A percentile compares a stretch with the other conserved stretches of the same genome.
phyloP scores from a whole-genome alignment of 2,113 vertebrate genomes.

The Dromiciops gliroides region DNA sequence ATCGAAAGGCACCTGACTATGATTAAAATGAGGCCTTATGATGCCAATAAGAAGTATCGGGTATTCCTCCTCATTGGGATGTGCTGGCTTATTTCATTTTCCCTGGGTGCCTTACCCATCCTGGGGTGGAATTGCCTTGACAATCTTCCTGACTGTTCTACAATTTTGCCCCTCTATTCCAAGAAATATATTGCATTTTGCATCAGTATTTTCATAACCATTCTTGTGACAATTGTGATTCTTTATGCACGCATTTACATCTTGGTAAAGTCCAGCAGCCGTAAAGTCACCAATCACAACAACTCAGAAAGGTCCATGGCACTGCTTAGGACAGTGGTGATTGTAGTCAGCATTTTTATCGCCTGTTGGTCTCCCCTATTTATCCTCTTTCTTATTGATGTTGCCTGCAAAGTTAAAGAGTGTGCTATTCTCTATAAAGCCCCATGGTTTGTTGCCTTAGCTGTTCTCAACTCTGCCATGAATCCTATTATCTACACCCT shows the following conservation, averaged over 20 bases:
- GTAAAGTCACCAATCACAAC: slow-evolving; percentile 91
- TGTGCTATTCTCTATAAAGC: slow-evolving; percentile 89
- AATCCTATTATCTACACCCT: slow-evolving; percentile 97
- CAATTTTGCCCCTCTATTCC: slow-evolving; percentile 93
- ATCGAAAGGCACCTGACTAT: slow-evolving; percentile 98
- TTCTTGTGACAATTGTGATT: slow-evolving; percentile 91
- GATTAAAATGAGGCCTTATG: slow-evolving; percentile 98
- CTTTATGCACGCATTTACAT: slow-evolving; percentile 95
- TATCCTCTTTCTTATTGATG: slow-evolving; percentile 92
- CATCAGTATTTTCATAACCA: slow-evolving; percentile 90
- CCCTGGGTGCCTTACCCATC: slow-evolving; percentile 92
- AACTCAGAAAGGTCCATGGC: slow-evolving; percentile 94
- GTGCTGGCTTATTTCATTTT: slow-evolving; percentile 93
- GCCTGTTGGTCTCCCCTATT: slow-evolving; percentile 96
- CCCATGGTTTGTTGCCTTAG: slow-evolving; percentile 93
- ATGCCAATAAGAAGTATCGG: slow-evolving; percentile 94
- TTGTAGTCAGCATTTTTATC: slow-evolving; percentile 96
- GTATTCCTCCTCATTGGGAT: slow-evolving; percentile 96
- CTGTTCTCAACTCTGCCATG: slow-evolving; percentile 95
- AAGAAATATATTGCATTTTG: slow-evolving; percentile 97
- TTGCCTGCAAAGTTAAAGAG: slow-evolving; percentile 87
- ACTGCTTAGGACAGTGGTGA: slow-evolving; percentile 94
- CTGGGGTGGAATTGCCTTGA: slow-evolving; percentile 96
- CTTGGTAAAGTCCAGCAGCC: slow-evolving; percentile 94
- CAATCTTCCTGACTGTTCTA: slow-evolving; percentile 93